phyloP scores from a whole-genome alignment of 2,797 vertebrate genomes.

The Percopsis omiscomaycus region DNA sequence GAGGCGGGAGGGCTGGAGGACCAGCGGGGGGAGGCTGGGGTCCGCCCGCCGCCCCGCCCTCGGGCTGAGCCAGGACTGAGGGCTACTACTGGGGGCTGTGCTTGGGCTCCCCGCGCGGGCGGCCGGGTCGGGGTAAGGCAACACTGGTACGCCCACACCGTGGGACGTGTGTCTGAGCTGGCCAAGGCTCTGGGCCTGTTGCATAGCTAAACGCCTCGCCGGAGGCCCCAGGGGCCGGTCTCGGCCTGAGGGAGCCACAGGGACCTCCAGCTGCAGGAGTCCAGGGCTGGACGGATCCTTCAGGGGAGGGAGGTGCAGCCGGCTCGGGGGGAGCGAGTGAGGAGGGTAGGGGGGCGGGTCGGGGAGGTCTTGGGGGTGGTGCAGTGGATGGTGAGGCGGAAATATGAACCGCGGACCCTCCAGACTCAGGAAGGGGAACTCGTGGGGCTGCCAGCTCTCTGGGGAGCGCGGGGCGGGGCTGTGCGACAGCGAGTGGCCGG shows the following conservation, averaged over 20 bases:
- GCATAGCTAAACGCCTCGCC: constrained; percentile 97
- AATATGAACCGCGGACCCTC: constrained; percentile 91
- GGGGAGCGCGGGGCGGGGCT: constrained; percentile 92
- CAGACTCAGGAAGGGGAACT: constrained; percentile 91
- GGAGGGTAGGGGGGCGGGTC: constrained; percentile 87
- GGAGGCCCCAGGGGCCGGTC: constrained; percentile 79
- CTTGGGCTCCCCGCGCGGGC: constrained; percentile 91
- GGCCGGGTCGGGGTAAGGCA: constrained; percentile 97
- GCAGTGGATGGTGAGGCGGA: constrained; percentile 89
- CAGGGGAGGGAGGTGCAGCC: constrained; percentile 80
- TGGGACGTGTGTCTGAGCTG: constrained; percentile 99
- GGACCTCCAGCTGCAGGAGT: constrained; percentile 95
- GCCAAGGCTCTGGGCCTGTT: constrained; percentile 95
- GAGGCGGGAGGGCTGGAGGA: constrained; percentile 96
- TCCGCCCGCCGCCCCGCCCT: constrained; percentile 91
- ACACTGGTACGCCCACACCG: constrained; percentile 98
- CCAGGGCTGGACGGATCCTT: constrained; percentile 91
- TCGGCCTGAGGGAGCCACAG: constrained; percentile 87
- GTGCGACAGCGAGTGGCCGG: constrained; percentile 94
- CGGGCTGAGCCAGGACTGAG: constrained; percentile 95
- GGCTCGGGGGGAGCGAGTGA: constrained; percentile 79
- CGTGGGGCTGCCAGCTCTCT: constrained; percentile 92
- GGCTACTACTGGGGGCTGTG: constrained; percentile 94
- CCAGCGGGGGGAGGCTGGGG: constrained; percentile 96
- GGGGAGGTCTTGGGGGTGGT: constrained; percentile 84